A percentile compares a stretch with the other conserved stretches of the same genome.
phyloP scores from a whole-genome alignment of 1,140 invertebrate genomes.

The Anastatus disparis region DNA sequence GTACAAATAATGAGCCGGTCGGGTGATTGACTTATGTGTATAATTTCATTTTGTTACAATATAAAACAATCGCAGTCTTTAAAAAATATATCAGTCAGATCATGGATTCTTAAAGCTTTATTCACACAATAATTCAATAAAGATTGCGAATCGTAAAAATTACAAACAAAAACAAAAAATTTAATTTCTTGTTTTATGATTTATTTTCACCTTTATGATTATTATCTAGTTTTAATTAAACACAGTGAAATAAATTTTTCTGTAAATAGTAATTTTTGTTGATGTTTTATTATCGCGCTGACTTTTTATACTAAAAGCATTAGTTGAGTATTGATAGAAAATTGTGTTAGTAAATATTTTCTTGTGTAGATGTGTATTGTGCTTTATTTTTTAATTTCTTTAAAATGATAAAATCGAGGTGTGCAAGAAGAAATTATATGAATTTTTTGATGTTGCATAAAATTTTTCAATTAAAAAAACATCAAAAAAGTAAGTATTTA shows the following conservation, averaged over 20 bases:
- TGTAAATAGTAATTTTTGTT: conserved; percentile 65
- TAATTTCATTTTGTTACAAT: conserved; percentile 23
- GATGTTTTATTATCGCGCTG: conserved; percentile 54
- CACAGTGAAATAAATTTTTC: conserved; percentile 58
- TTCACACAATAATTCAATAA: conserved; percentile 37
- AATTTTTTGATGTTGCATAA: conserved; percentile 1
- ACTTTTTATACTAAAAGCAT: conserved; percentile 29
- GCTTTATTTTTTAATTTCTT: conserved; percentile 21
- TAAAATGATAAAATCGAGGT: conserved; percentile 19
- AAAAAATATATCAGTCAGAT: conserved; percentile 23
- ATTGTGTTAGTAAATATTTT: conserved; percentile 26
- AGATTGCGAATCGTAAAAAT: conserved; percentile 44
- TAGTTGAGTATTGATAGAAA: conserved; percentile 20
- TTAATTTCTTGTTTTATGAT: conserved; percentile 53
- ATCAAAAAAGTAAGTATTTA: conserved; percentile 43
- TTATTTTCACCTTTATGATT: conserved; percentile 54
- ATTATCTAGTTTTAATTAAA: conserved; percentile 58
- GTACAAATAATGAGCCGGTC: conserved; percentile 30
- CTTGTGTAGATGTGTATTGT: conserved; percentile 21
- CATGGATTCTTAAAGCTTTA: conserved; percentile 62
- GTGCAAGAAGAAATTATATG: conserved; percentile 23
- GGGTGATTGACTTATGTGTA: conserved; percentile 13
- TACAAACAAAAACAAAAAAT: conserved; percentile 35
- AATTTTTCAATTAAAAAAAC: conserved; percentile 33
- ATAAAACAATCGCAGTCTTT: conserved; percentile 11